Evolutionary conservation across 2,888 invertebrate species (phyloP).

Genomic region (Microctonus brassicae): DNA sequence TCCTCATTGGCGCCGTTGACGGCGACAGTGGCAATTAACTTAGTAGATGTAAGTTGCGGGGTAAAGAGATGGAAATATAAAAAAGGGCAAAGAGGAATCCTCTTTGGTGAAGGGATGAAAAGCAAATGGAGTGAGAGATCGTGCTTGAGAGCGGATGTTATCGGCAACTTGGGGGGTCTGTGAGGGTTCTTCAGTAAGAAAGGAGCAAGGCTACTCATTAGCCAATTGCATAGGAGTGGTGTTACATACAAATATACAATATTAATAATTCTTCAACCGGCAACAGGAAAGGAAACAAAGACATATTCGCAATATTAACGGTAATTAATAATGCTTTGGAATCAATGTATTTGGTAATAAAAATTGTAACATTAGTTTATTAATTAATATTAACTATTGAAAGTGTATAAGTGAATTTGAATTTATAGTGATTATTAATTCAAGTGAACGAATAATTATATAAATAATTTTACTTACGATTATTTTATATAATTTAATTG

Average conservation of each 20-base stretch:
- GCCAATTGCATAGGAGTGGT: constrained; percentile 15
- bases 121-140: constrained; percentile 5
- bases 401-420: background rate
- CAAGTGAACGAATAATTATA: background rate
- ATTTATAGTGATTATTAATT: too few relatives aligned
- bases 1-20: too few relatives aligned
- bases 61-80: too few relatives aligned
- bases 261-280: background rate
- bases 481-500: background rate
- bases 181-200: constrained; percentile 2
- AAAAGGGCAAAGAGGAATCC: too few relatives aligned
- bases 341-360: background rate
- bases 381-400: background rate
- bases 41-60: too few relatives aligned
- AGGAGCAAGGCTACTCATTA: background rate
- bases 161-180: background rate
- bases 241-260: background rate
- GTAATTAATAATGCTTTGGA: background rate
- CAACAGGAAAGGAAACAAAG: background rate
- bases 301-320: background rate
- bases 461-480: background rate
- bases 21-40: too few relatives aligned
- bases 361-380: background rate
- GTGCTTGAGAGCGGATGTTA: constrained; percentile 5
- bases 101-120: background rate